Evolutionary conservation across 2,113 vertebrate genomes (phyloP).

Genomic region (Illadopsis cleaveri): DNA sequence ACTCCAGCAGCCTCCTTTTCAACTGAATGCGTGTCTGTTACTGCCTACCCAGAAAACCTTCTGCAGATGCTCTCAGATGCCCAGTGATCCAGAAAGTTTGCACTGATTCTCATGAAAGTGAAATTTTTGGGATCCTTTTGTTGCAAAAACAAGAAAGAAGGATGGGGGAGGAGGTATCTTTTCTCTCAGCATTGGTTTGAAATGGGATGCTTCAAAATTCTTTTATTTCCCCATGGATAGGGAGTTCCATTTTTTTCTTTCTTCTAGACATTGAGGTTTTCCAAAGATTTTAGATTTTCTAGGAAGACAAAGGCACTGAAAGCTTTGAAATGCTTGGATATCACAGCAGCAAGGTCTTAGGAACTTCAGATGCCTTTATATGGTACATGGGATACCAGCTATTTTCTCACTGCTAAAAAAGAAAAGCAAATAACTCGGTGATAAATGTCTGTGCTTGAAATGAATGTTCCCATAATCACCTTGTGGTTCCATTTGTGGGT

Average conservation of each 20-base stretch:
- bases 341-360: background rate
- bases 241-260: background rate
- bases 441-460: background rate
- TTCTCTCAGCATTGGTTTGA: background rate
- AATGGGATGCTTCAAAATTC: background rate
- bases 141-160: background rate
- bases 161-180: background rate
- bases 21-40: background rate
- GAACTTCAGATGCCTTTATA: background rate
- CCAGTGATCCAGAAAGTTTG: background rate
- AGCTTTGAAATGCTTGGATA: background rate
- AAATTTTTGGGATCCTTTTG: background rate
- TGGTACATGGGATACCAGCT: background rate
- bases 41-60: background rate
- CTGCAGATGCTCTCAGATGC: background rate
- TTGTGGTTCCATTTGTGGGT: background rate
- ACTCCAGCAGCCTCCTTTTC: background rate
- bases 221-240: background rate
- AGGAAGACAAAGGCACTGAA: background rate
- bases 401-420: background rate
- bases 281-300: background rate
- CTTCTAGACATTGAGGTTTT: background rate
- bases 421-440: background rate
- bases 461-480: background rate
- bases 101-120: background rate